Evolutionary conservation across 2,888 invertebrate species (phyloP), one percentile per base, ranked within the genome.

Genomic region (Dryomyza anilis): DNA sequence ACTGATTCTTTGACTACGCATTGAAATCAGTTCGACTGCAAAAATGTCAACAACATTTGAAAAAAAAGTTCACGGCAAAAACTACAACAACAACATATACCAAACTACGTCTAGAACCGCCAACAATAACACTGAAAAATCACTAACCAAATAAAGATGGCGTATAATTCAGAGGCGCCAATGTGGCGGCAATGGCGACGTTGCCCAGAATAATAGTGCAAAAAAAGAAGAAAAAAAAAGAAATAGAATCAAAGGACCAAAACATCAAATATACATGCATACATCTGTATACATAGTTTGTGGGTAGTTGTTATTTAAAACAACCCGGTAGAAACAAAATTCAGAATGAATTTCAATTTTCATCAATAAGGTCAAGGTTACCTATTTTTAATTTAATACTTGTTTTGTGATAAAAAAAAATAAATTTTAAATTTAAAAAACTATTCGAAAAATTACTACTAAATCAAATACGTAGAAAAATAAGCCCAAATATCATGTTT

Each of bases 241-340:
- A 77, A 73, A 74, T 71, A 71, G 72, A 72, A 75, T 76, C 56
- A 30, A 72, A 72, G n/a, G n/a, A n/a, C n/a, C n/a, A n/a, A n/a
- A n/a, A n/a, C n/a, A n/a, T n/a, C n/a, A n/a, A n/a, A n/a, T n/a
- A n/a, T 70, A 50, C 29, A 69, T 64, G 69, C 72, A 67, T 69
- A 70, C 14, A 46, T 57, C 50, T 19, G 46, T 1, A 16, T 39
- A n/a, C n/a, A n/a, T n/a, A n/a, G n/a, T n/a, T n/a, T n/a, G n/a
- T n/a, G n/a, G n/a, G n/a, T n/a, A n/a, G n/a, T n/a, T n/a, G n/a
- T n/a, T n/a, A n/a, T n/a, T n/a, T n/a, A n/a, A n/a, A n/a, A n/a
- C n/a, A n/a, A n/a, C n/a, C n/a, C n/a, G n/a, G n/a, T n/a, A n/a
- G n/a, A n/a, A n/a, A n/a, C n/a, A n/a, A n/a, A n/a, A n/a, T n/a